Evolutionary conservation across 2,797 vertebrate species (phyloP), one percentile per base, ranked within the genome.

Genomic region (Peromyscus melanophrys): DNA sequence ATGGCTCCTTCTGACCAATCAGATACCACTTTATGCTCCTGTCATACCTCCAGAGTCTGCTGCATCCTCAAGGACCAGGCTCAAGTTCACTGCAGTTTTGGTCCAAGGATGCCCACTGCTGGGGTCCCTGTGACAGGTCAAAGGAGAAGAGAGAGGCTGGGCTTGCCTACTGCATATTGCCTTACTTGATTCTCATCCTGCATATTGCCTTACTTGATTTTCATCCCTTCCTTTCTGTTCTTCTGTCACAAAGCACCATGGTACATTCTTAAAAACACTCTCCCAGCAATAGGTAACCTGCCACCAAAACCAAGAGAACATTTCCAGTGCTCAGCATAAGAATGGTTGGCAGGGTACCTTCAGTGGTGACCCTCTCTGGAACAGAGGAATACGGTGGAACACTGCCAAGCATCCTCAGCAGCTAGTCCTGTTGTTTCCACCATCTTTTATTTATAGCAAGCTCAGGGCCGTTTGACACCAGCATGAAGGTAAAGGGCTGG

Each of bases 401-500:
- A 23, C 86, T 65, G n/a, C 73, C 75, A 94, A 93, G 88, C 40
- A 12, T 59, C 63, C 4, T 85, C 77, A 88, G 78, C 65, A 61
- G 34, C 23, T 49, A 43, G 27, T 31, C 2, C 40, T 90, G 19
- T 77, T 93, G 49, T 77, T 94, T 55, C 52, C 29, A 8, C 78
- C 55, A 21, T 61, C n/a, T 77, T 89, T 85, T 94, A 92, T 94
- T 93, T 90, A 90, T 67, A 89, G 89, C 76, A 86, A 81, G n/a
- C 80, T 57, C 31, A 0, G 13, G 37, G 37, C 40, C 73, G 19
- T 61, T 95, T 3, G 61, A 7, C 76, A 75, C 89, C 81, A 69
- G 37, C 61, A 67, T 57, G 77, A 89, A 65, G 46, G 10, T 25
- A 90, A 92, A 94, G 65, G 81, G 49, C 75, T 0, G 12, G 76